Percentiles rank a stretch among this genome's conserved stretches.
Conservation (phyloP, 1,140 invertebrate genomes). For the Drosophila obscura region DNA sequence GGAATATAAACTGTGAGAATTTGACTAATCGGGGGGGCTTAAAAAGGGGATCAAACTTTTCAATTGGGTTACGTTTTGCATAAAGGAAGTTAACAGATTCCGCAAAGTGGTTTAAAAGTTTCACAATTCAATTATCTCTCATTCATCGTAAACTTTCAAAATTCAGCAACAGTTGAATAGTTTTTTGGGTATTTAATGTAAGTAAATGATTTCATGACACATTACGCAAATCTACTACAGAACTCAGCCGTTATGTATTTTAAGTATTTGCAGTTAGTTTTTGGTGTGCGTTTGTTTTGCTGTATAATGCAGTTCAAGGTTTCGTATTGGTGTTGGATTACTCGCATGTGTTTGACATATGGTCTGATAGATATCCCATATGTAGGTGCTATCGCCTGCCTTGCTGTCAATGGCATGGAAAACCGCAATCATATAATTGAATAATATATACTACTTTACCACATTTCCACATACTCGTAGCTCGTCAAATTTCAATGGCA, state of each 20-base stretch:
- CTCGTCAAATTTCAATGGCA: conserved; percentile 41
- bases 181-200: neutral
- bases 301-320: conserved; percentile 46
- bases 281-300: neutral
- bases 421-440: conserved; percentile 25
- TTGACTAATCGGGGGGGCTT: conserved; percentile 1
- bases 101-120: no score
- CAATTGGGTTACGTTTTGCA: no score
- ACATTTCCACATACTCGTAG: neutral
- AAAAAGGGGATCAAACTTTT: no score
- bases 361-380: conserved; percentile 15
- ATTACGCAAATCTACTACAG: conserved; percentile 1
- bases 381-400: conserved; percentile 14
- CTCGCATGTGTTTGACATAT: conserved; percentile 44
- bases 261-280: conserved; percentile 1
- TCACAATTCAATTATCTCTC: no score
- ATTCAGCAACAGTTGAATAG: no score
- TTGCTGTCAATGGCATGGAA: conserved; percentile 10
- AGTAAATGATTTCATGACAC: neutral
- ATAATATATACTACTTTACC: neutral
- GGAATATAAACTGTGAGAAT: conserved; percentile 7
- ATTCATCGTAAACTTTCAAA: no score
- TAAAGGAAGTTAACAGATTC: no score
- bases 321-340: conserved; percentile 45
- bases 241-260: conserved; percentile 4